Percentiles rank a stretch among this genome's conserved stretches.
Evolutionary conservation across 2,797 vertebrate species (phyloP).

Genomic region (Knipowitschia caucasica): DNA sequence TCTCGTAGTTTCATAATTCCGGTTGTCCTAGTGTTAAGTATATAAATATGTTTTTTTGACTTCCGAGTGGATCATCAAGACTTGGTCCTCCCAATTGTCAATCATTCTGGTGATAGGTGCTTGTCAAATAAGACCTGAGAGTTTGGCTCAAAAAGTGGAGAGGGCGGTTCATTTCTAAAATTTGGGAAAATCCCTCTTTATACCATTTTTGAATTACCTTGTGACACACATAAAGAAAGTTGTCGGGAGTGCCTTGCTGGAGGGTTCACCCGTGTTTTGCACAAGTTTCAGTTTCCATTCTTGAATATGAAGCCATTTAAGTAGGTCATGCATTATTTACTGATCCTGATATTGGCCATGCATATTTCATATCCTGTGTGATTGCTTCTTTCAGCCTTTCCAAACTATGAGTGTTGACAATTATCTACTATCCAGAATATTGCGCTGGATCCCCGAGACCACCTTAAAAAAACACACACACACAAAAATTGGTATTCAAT

Average conservation of each 20-base stretch:
- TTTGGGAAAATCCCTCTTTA: too few relatives aligned
- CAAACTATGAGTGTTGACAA: slow-evolving; percentile 2
- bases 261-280: neutral
- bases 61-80: too few relatives aligned
- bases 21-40: too few relatives aligned
- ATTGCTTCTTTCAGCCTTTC: neutral
- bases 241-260: neutral
- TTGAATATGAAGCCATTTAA: slow-evolving; percentile 2
- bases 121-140: too few relatives aligned
- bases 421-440: neutral
- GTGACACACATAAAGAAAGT: too few relatives aligned
- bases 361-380: neutral
- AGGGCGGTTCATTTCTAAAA: too few relatives aligned
- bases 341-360: neutral
- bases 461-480: neutral
- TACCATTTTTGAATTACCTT: too few relatives aligned
- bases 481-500: neutral
- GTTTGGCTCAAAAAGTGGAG: too few relatives aligned
- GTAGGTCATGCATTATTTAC: slow-evolving; percentile 6
- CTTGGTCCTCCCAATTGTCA: too few relatives aligned
- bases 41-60: too few relatives aligned
- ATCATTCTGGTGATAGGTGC: too few relatives aligned
- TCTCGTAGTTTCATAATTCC: too few relatives aligned
- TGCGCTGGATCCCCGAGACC: neutral
- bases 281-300: slow-evolving; percentile 1